Evolutionary conservation across 2,113 vertebrate species (phyloP).

Genomic region (Trochalopteron elliotii): DNA sequence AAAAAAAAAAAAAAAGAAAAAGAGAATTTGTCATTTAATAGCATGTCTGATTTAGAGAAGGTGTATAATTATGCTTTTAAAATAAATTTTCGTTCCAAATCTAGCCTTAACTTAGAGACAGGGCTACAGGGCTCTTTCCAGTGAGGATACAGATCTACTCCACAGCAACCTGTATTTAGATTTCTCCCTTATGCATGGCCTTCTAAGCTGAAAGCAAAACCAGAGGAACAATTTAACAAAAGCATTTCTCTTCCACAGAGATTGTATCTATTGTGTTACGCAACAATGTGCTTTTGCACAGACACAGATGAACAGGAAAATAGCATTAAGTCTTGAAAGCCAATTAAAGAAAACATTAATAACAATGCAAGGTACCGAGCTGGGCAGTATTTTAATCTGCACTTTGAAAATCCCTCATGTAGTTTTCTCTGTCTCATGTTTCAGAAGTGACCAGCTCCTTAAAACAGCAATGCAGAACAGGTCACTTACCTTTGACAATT

Average conservation of each 20-base stretch:
- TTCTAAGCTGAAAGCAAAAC: neutral
- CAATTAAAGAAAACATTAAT: neutral
- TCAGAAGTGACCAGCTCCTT: neutral
- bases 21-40: slow-evolving; percentile 45
- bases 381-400: neutral
- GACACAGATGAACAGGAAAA: neutral
- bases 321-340: neutral
- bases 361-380: neutral
- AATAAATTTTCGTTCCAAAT: slow-evolving; percentile 44
- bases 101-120: neutral
- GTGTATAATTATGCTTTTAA: slow-evolving; percentile 54
- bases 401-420: neutral
- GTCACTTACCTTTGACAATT: neutral
- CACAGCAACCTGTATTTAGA: neutral
- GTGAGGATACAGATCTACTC: neutral
- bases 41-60: slow-evolving; percentile 23
- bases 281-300: neutral
- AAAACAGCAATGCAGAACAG: neutral
- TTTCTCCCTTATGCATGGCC: neutral
- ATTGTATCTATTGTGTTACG: neutral
- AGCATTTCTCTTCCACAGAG: neutral
- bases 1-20: neutral
- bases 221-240: neutral
- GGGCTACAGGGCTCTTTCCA: neutral
- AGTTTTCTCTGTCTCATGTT: neutral